Conservation (phyloP, 1,140 invertebrate genomes). For the Drosophila tristis region DNA sequence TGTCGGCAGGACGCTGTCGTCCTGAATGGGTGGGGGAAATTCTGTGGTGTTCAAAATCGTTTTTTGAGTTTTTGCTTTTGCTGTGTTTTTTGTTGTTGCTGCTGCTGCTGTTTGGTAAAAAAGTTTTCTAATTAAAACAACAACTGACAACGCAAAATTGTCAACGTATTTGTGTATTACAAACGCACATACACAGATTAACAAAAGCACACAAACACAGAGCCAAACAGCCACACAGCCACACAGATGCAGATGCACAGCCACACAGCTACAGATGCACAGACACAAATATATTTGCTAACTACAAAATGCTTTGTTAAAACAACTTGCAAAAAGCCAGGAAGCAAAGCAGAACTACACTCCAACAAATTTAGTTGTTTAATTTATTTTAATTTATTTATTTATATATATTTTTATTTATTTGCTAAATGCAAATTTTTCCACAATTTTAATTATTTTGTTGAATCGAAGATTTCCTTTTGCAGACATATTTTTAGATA, state of each 20-base stretch:
- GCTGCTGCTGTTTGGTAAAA: constrained; percentile 62
- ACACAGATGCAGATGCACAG: not conserved
- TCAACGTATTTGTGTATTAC: constrained; percentile 40
- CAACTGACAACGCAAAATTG: constrained; percentile 80
- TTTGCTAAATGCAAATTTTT: too few species aligned
- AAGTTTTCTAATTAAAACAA: constrained; percentile 83
- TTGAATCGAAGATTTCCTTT: too few species aligned
- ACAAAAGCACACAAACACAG: constrained; percentile 9
- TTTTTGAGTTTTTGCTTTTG: constrained; percentile 71
- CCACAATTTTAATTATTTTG: too few species aligned
- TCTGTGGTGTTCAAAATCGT: constrained; percentile 74
- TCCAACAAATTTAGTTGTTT: too few species aligned
- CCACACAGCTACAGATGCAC: constrained; percentile 4
- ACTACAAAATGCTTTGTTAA: constrained; percentile 77
- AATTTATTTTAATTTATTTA: too few species aligned
- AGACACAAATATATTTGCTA: constrained; percentile 60
- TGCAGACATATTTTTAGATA: too few species aligned
- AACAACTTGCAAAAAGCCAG: constrained; percentile 55
- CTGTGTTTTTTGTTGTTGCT: constrained; percentile 4
- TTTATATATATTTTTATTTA: too few species aligned
- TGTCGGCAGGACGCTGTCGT: not conserved
- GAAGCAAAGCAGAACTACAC: not conserved
- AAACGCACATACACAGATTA: constrained; percentile 33
- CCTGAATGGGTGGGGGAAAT: constrained; percentile 14
- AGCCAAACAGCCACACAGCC: constrained; percentile 9